These are phyloP conservation scores for Caradrina kadenii DNA, from an alignment of 2,888 invertebrate species.

Conservation along the genomic window DNA sequence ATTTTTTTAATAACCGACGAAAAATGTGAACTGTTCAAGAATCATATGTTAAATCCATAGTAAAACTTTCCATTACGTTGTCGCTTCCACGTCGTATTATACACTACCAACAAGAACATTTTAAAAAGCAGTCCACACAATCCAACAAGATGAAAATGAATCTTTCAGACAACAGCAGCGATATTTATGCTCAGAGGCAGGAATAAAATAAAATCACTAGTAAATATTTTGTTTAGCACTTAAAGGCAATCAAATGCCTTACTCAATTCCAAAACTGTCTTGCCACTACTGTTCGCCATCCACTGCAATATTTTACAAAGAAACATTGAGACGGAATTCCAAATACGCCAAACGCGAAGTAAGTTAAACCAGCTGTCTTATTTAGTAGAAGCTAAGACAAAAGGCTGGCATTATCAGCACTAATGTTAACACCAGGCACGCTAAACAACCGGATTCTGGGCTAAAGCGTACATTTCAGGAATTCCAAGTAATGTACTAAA, in stretches of 20 bases:
- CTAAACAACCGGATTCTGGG: constrained; percentile 67
- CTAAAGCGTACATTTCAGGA: constrained; percentile 49
- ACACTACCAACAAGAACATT: too few species aligned
- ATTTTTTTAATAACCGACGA: too few species aligned
- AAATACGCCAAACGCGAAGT: constrained; percentile 34
- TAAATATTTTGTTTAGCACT: background rate
- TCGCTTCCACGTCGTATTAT: too few species aligned
- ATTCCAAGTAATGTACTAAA: constrained; percentile 41
- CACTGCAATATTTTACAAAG: constrained; percentile 43
- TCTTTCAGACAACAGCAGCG: background rate
- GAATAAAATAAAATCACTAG: background rate
- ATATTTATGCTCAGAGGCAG: background rate
- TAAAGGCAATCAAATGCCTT: constrained; percentile 2
- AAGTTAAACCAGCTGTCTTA: constrained; percentile 45
- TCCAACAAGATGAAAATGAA: background rate
- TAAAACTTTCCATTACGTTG: too few species aligned
- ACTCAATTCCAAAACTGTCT: constrained; percentile 24
- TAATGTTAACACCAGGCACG: constrained; percentile 66
- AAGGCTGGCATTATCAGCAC: constrained; percentile 45
- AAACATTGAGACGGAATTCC: constrained; percentile 41
- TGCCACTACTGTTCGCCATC: constrained; percentile 15
- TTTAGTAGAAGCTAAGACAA: constrained; percentile 51
- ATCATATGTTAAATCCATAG: too few species aligned
- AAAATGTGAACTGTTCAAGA: too few species aligned
- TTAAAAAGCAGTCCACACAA: background rate